Base-by-base conservation (phyloP, 2,113 vertebrate genomes). In the Solea solea region DNA sequence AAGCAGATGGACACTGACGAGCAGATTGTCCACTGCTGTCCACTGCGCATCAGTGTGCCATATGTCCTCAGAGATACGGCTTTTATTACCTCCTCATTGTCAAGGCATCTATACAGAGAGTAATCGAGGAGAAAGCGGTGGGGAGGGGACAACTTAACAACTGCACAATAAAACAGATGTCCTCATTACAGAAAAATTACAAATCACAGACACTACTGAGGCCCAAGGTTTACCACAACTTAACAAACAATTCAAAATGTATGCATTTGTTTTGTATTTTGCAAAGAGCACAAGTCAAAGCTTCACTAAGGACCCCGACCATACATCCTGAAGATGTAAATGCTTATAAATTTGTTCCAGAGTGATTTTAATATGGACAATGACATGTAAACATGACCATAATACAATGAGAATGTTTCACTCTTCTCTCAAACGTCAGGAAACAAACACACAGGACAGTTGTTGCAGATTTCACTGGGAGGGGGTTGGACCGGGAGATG, bases 121-220 rank as follows among this genome's bases (percentile, higher is more conserved):
- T 53, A 10, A 72, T 84, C 86, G 72, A 81, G 13, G 58, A 55
- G 56, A 69, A 53, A 53, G 46, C 60, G 27, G 27, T 41, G 41
- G 72, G 53, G 60, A 69, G 65, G 68, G 71, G 72, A 55, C 71
- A 9, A 55, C 25, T 64, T 57, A 58, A 80, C 76, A 79, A 64
- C 64, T 45, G 16, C 34, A 83, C 83, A 86, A 81, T 85, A 63
- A 81, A 80, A 75, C 89, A 86, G 67, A 79, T 91, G 86, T 65
- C 56, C 50, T 56, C 39, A 48, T 81, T 78, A 76, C 42, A 28
- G 41, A 55, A 21, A 21, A 21, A 13, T 13, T 40, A 56, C 16
- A 56, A 13, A 52, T 15, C 13, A 49, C 9, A 42, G 6, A 15
- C 34, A 14, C 3, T 0, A 11, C 34, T 62, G 41, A 16, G 27